Evolutionary conservation across 2,797 vertebrate genomes (phyloP).

Genomic region (Arrhamphus sclerolepis): DNA sequence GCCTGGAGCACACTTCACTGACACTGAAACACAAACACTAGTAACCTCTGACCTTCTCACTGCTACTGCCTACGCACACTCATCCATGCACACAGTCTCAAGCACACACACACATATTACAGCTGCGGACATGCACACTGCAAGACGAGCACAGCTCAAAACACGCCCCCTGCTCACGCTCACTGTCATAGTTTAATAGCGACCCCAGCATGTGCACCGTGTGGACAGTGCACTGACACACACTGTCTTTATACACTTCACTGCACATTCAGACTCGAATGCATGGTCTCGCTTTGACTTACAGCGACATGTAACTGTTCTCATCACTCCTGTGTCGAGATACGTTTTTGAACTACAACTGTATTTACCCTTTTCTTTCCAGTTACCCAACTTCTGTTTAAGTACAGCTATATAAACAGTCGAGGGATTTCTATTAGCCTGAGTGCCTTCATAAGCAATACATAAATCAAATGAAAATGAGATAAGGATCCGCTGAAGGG

Average conservation of each 20-base stretch:
- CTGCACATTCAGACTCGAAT: conserved; percentile 44
- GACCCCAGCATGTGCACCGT: conserved; percentile 45
- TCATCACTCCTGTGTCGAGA: conserved; percentile 18
- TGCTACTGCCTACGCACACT: conserved; percentile 78
- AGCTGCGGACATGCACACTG: conserved; percentile 26
- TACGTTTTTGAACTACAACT: conserved; percentile 12
- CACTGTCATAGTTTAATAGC: conserved; percentile 66
- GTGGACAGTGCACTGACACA: conserved; percentile 24
- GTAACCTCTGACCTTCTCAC: conserved; percentile 82
- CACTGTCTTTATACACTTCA: conserved; percentile 38
- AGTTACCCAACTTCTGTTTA: conserved; percentile 63
- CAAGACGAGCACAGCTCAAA: conserved; percentile 11
- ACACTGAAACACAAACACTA: conserved; percentile 87
- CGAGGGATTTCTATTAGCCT: conserved; percentile 59
- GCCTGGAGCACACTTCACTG: conserved; percentile 85
- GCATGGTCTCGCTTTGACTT: conserved; percentile 21
- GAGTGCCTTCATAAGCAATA: conserved; percentile 55
- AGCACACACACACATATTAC: conserved; percentile 46
- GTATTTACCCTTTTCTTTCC: conserved; percentile 60
- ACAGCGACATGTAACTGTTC: conserved; percentile 38
- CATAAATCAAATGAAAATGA: conserved; percentile 74
- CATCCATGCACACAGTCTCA: conserved; percentile 64
- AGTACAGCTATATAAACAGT: conserved; percentile 62
- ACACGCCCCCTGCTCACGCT: conserved; percentile 23
- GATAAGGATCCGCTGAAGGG: conserved; percentile 72